Evolutionary conservation across 2,888 invertebrate genomes (phyloP), one percentile per base, ranked within the genome.

Genomic region (Zygaena filipendulae): DNA sequence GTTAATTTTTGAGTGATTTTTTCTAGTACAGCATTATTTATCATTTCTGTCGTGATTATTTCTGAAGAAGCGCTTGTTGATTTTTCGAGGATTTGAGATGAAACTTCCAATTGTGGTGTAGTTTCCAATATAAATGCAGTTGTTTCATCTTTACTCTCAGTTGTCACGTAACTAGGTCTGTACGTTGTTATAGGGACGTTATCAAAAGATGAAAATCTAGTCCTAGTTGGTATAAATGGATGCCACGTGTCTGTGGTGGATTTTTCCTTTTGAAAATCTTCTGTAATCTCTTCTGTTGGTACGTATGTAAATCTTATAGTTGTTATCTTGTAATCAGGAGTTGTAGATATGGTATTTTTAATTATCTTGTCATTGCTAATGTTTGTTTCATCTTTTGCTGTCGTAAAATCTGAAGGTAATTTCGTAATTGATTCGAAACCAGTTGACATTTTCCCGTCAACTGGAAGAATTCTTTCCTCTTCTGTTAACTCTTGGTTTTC

Each of bases 351-450:
- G 27, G 51, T 40, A 5, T 51, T 49, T 42, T 62, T 58, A 36
- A 53, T 59, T 25, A 42, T 45, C 8, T 56, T 47, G 41, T 66
- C 59, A 20, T 56, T 52, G 37, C 50, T 51, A 32, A 47, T 49
- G 29, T 47, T 43, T 30, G 47, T 50, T 30, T 79, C 77, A 45
- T 70, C 70, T 37, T 57, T 57, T 18, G 80, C 79, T 21, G 80
- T 80, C 19, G 80, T 80, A 23, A 79, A 43, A 29, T 56, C 62
- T 25, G 66, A 55, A 33, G 77, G 72, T 30, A 80, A 42, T 59
- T 80, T 81, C 29, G 80, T 79, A 38, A 79, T 79, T 35, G 80
- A 80, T 67, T 80, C 77, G 48, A 77, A 79, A 50, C 69, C 62
- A 42, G 57, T 72, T 58, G 62, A 59, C 49, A 53, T 70, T 34